A percentile compares a stretch with the other conserved stretches of the same genome.
Evolutionary conservation across 2,888 invertebrate species (phyloP).

Genomic region (Gnatocerus cornutus): DNA sequence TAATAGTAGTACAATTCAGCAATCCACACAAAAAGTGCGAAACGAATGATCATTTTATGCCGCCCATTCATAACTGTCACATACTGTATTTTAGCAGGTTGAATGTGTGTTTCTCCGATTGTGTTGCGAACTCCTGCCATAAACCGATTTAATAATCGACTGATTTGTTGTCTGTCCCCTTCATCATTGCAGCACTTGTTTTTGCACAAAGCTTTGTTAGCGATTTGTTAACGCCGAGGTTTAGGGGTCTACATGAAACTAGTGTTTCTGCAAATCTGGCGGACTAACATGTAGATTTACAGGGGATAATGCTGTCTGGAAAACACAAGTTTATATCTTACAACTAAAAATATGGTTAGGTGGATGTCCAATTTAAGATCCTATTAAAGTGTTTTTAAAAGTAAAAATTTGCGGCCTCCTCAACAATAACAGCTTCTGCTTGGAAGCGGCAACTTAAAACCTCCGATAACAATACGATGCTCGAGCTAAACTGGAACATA

Average conservation of each 20-base stretch:
- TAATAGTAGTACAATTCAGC: conserved; percentile 66
- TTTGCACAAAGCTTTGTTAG: conserved; percentile 66
- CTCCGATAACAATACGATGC: conserved; percentile 17
- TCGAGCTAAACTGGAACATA: conserved; percentile 51
- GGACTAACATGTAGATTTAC: too few species aligned
- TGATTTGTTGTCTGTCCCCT: conserved; percentile 66
- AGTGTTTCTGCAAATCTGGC: not conserved
- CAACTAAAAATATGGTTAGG: too few species aligned
- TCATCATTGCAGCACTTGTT: conserved; percentile 66
- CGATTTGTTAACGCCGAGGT: conserved; percentile 58
- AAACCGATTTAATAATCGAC: conserved; percentile 67
- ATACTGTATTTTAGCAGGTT: conserved; percentile 60
- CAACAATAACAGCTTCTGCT: too few species aligned
- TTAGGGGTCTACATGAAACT: conserved; percentile 8
- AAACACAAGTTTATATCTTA: too few species aligned
- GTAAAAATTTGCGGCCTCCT: too few species aligned
- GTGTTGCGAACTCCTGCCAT: conserved; percentile 62
- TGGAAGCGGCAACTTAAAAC: conserved; percentile 10
- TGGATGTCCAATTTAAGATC: too few species aligned
- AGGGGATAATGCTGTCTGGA: too few species aligned
- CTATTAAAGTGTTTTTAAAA: too few species aligned
- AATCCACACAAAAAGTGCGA: conserved; percentile 64
- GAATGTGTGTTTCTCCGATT: conserved; percentile 61
- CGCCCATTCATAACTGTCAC: conserved; percentile 51
- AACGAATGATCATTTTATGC: conserved; percentile 67